Evolutionary conservation across 35 echinoderm and acorn worm species (phyloP).

Genomic region (Amphiura filiformis): DNA sequence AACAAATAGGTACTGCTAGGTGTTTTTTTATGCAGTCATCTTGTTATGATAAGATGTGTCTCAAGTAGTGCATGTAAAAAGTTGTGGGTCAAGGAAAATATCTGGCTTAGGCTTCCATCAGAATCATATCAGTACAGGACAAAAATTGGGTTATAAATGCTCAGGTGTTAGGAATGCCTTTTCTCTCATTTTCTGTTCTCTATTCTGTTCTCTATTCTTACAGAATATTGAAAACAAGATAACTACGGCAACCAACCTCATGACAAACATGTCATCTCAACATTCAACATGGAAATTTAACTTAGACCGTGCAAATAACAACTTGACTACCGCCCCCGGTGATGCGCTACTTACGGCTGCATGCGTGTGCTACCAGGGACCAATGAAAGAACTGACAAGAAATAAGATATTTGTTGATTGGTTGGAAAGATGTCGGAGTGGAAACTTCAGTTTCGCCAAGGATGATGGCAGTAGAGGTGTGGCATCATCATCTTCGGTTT

Average conservation of each 20-base stretch:
- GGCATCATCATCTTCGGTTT: not conserved
- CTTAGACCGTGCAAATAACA: slow-evolving; percentile 40
- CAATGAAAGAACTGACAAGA: slow-evolving; percentile 65
- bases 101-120: too few species aligned
- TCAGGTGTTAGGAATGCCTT: too few species aligned
- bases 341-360: slow-evolving; percentile 91
- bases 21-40: too few species aligned
- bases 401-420: slow-evolving; percentile 64
- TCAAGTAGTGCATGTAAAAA: too few species aligned
- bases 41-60: too few species aligned
- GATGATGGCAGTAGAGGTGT: not conserved
- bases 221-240: slow-evolving; percentile 76
- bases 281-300: slow-evolving; percentile 68
- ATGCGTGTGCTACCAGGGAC: slow-evolving; percentile 79
- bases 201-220: too few species aligned
- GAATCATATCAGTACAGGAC: too few species aligned
- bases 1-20: too few species aligned
- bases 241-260: slow-evolving; percentile 56
- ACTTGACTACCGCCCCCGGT: slow-evolving; percentile 74
- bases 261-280: slow-evolving; percentile 79
- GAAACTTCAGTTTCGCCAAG: slow-evolving; percentile 25
- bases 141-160: too few species aligned
- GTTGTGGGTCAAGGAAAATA: too few species aligned
- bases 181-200: too few species aligned
- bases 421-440: slow-evolving; percentile 62